Percentiles rank a stretch among this genome's conserved stretches.
Conservation (phyloP, 2,797 vertebrate species). For the Molossus molossus region DNA sequence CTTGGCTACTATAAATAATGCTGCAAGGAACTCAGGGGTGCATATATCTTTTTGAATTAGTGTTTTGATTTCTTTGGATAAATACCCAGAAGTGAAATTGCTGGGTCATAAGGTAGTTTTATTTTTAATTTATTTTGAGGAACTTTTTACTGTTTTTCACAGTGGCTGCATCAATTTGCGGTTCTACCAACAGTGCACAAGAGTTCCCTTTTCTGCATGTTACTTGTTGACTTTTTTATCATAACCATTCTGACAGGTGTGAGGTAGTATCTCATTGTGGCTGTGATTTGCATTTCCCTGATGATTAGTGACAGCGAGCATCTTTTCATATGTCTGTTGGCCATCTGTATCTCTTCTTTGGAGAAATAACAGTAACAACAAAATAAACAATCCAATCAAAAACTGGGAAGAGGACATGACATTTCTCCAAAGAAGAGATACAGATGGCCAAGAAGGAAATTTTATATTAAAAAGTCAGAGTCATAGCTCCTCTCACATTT, state of each 20-base stretch:
- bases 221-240: no score
- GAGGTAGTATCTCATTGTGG: background rate
- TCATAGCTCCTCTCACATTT: background rate
- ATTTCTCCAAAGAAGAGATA: no score
- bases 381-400: no score
- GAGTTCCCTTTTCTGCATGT: no score
- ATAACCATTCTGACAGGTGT: no score
- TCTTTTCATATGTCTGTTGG: background rate
- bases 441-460: background rate
- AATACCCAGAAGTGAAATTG: background rate
- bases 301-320: background rate
- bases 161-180: no score
- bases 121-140: background rate
- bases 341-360: no score
- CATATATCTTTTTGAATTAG: background rate
- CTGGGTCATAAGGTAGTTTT: background rate
- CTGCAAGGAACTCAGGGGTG: no score
- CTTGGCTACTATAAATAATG: no score
- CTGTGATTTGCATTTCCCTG: background rate
- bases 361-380: no score
- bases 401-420: no score
- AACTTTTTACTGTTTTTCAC: background rate
- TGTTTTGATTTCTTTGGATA: background rate
- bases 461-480: conserved; percentile 17
- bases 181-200: no score